Evolutionary conservation across 2,888 invertebrate genomes (phyloP).

Genomic region (Lasioglossum morio): DNA sequence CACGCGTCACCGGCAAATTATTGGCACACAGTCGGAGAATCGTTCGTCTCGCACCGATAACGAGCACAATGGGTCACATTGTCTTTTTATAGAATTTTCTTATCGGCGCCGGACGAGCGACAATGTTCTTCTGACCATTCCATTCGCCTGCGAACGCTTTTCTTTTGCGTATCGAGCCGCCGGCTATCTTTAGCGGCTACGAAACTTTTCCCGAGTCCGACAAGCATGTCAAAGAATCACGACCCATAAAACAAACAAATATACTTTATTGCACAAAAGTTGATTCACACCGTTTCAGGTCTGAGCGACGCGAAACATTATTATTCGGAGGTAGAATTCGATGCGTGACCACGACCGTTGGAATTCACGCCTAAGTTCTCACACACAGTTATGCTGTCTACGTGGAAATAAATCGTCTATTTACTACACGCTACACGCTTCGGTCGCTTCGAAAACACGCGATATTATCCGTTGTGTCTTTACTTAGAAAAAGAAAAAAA

Average conservation of each 20-base stretch:
- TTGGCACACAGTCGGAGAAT: constrained; percentile 38
- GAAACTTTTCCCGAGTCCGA: neutral
- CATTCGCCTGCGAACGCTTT: neutral
- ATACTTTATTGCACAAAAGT: constrained; percentile 48
- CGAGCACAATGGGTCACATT: constrained; percentile 31
- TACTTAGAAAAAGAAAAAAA: neutral
- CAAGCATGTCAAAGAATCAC: neutral
- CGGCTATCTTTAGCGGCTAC: constrained; percentile 13
- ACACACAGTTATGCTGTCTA: constrained; percentile 34
- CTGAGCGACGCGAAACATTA: constrained; percentile 3
- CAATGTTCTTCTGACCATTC: constrained; percentile 24
- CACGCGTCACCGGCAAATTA: constrained; percentile 37
- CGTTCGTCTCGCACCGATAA: constrained; percentile 26
- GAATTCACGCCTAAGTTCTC: constrained; percentile 26
- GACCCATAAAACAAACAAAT: constrained; percentile 42
- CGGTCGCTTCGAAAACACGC: constrained; percentile 13
- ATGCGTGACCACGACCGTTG: constrained; percentile 8
- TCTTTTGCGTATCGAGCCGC: constrained; percentile 10
- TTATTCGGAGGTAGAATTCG: constrained; percentile 51
- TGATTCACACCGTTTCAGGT: constrained; percentile 35
- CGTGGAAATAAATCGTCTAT: constrained; percentile 36
- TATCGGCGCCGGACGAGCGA: constrained; percentile 24
- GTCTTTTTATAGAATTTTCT: constrained; percentile 31
- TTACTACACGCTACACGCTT: constrained; percentile 26
- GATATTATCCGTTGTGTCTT: constrained; percentile 16